Conservation (phyloP, 2,888 invertebrate genomes). For the Criorhina ranunculi region DNA sequence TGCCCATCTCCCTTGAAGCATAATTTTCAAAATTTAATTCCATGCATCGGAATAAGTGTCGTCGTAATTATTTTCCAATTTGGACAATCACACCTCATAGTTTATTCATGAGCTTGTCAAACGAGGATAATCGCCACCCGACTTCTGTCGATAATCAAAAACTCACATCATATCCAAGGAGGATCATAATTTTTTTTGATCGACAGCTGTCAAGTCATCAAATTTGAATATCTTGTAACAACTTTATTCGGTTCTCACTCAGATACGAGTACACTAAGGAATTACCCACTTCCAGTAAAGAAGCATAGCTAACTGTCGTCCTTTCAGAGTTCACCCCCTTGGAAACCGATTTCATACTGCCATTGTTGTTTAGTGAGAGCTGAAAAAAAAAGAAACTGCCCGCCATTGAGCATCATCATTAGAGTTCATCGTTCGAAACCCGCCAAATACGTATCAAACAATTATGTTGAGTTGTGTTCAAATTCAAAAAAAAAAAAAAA, state of each 20-base stretch:
- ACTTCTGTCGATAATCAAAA: constrained; percentile 41
- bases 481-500: constrained; percentile 39
- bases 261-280: constrained; percentile 15
- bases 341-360: constrained; percentile 56
- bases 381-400: constrained; percentile 57
- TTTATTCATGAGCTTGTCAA: constrained; percentile 72
- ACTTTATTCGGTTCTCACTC: constrained; percentile 53
- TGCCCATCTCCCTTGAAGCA: background rate
- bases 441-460: constrained; percentile 75
- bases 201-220: constrained; percentile 76
- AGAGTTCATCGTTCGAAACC: constrained; percentile 74
- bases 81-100: constrained; percentile 66
- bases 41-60: constrained; percentile 27
- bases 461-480: constrained; percentile 74
- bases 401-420: constrained; percentile 71
- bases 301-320: constrained; percentile 52
- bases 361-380: constrained; percentile 56
- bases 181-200: constrained; percentile 74
- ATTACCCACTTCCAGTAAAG: constrained; percentile 17
- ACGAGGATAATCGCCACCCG: constrained; percentile 66
- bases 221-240: constrained; percentile 76
- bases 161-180: constrained; percentile 34
- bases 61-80: constrained; percentile 71
- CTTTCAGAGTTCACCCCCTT: constrained; percentile 71
- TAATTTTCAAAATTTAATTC: background rate